Base-by-base conservation (phyloP, 2,797 vertebrate genomes). In the Streptopelia turtur region DNA sequence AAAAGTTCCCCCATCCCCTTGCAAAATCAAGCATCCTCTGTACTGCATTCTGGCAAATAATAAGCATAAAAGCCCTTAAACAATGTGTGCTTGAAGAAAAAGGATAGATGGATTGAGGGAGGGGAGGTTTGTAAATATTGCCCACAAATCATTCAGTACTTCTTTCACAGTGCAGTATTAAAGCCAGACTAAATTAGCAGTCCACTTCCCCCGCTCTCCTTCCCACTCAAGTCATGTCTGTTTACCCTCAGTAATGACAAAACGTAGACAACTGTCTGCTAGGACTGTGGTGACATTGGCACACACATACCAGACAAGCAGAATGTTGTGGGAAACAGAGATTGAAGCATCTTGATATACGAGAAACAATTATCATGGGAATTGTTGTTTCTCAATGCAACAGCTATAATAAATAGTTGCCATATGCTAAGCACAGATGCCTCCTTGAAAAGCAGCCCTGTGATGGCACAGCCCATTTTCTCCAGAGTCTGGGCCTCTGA, bases 391-490 rank as follows among this genome's bases (percentile, higher is more conserved):
- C 96, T 97, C 96, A 96, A 95, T 97, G 96, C 97, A 97, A 97
- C 94, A 97, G 97, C 97, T 97, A 97, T 97, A 98, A 98, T 98
- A 98, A 98, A 98, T 97, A 98, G 97, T 97, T 97, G 97, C 97
- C 97, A 98, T 98, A 98, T 98, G 97, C 96, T 97, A 97, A 98
- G 97, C 98, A 98, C 97, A 98, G 97, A 98, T 97, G 97, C 97
- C 96, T 96, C 84, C 96, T 97, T 97, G 97, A 97, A 97, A 97
- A 97, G 97, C 95, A 94, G 96, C 96, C 93, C 90, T 52, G 74
- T 65, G 93, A 96, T 96, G 94, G 96, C 95, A 88, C 92, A 95
- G 96, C 92, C 96, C 92, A 94, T 93, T 94, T 96, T 97, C 96
- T 96, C 82, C 77, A 63, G 83, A 94, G 94, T 96, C 94, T 96